A percentile compares a stretch with the other conserved stretches of the same genome.
phyloP scores from a whole-genome alignment of 2,888 invertebrate species.

The Nebria brevicollis region DNA sequence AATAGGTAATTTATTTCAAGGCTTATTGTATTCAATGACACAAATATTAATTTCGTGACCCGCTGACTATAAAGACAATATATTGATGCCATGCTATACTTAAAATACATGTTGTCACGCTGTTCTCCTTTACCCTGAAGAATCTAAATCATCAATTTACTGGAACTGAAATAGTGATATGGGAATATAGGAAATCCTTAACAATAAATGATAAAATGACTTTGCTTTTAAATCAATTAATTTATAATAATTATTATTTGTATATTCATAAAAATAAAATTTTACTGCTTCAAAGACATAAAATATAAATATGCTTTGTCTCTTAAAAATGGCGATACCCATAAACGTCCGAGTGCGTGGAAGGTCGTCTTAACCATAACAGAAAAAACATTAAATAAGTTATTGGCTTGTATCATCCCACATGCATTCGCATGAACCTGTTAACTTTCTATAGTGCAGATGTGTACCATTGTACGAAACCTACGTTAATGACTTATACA shows the following conservation, averaged over 20 bases:
- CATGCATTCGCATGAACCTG: constrained; percentile 22
- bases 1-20: not conserved
- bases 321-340: not conserved
- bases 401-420: constrained; percentile 5
- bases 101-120: not conserved
- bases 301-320: not conserved
- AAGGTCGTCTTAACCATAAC: constrained; percentile 4
- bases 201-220: too few species aligned
- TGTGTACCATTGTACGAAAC: constrained; percentile 14
- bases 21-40: not conserved
- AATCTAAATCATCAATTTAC: not conserved
- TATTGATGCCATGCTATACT: not conserved
- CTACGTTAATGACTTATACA: not conserved
- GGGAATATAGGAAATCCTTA: too few species aligned
- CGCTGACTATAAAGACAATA: not conserved
- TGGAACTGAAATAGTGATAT: too few species aligned
- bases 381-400: constrained; percentile 14
- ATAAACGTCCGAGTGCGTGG: not conserved
- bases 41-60: not conserved
- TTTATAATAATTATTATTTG: not conserved
- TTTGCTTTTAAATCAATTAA: not conserved
- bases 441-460: constrained; percentile 28
- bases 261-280: not conserved
- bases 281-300: not conserved
- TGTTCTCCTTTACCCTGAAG: not conserved